These are phyloP conservation scores for Galaxias olidus DNA, from an alignment of 2,797 vertebrate genomes.

Conservation along the genomic window DNA sequence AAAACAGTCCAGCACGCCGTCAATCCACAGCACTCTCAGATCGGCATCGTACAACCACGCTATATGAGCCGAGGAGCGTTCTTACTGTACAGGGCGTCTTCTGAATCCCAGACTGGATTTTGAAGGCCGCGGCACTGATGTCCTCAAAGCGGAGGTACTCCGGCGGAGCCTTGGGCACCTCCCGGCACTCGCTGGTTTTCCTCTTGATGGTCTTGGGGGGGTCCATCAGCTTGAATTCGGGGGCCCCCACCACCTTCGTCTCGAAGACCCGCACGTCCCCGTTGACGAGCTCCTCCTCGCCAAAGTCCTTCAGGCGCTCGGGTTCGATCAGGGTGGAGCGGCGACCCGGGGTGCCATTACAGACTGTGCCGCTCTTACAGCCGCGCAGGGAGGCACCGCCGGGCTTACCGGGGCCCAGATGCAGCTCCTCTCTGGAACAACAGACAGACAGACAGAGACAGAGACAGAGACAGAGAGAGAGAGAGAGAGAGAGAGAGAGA, in stretches of 20 bases:
- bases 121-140: constrained; percentile 87
- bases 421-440: constrained; percentile 71
- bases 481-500: not conserved
- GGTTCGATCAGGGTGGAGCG: constrained; percentile 80
- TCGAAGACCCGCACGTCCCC: constrained; percentile 78
- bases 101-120: constrained; percentile 83
- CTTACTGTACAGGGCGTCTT: constrained; percentile 89
- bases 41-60: not conserved
- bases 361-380: constrained; percentile 42
- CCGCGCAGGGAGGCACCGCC: constrained; percentile 33
- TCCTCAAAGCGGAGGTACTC: constrained; percentile 86
- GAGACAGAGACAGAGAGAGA: not conserved
- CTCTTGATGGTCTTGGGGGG: constrained; percentile 64
- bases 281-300: constrained; percentile 84
- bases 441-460: not conserved
- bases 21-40: not conserved
- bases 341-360: constrained; percentile 70
- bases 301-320: constrained; percentile 88
- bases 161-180: constrained; percentile 48
- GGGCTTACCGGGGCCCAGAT: constrained; percentile 60
- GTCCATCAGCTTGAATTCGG: constrained; percentile 70
- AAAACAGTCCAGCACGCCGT: constrained; percentile 16
- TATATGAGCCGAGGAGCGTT: not conserved
- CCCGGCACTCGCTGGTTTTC: constrained; percentile 57
- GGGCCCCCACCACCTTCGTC: constrained; percentile 63